Evolutionary conservation across 2,888 invertebrate species (phyloP).

Genomic region (Pollenia amentaria): DNA sequence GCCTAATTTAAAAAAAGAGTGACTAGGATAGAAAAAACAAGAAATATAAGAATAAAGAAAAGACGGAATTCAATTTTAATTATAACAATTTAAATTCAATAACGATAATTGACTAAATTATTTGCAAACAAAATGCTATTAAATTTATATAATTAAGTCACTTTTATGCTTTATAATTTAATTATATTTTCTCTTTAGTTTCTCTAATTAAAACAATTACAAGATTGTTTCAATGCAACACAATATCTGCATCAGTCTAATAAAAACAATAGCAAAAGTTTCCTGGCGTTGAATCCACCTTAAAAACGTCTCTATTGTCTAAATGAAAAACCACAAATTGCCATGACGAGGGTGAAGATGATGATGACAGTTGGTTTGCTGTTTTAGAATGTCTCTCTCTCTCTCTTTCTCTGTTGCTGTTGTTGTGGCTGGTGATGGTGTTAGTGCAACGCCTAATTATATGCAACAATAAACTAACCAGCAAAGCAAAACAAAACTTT

Average conservation of each 20-base stretch:
- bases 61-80: too few relatives aligned
- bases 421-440: conserved; percentile 49
- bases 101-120: too few relatives aligned
- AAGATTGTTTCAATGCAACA: conserved; percentile 19
- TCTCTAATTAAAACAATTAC: conserved; percentile 15
- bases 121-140: too few relatives aligned
- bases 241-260: conserved; percentile 20
- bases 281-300: conserved; percentile 9
- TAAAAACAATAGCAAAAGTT: conserved; percentile 21
- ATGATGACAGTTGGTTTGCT: conserved; percentile 37
- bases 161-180: background rate
- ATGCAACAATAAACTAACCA: conserved; percentile 75
- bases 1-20: too few relatives aligned
- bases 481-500: conserved; percentile 53
- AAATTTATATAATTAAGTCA: too few relatives aligned
- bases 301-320: conserved; percentile 29
- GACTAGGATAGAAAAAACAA: background rate
- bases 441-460: conserved; percentile 77
- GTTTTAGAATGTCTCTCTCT: background rate
- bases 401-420: background rate
- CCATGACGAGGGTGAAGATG: conserved; percentile 40
- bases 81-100: too few relatives aligned
- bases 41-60: too few relatives aligned
- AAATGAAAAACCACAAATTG: conserved; percentile 47
- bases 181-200: background rate